Conservation (phyloP, 2,888 invertebrate genomes). For the Drosophila mimetica region DNA sequence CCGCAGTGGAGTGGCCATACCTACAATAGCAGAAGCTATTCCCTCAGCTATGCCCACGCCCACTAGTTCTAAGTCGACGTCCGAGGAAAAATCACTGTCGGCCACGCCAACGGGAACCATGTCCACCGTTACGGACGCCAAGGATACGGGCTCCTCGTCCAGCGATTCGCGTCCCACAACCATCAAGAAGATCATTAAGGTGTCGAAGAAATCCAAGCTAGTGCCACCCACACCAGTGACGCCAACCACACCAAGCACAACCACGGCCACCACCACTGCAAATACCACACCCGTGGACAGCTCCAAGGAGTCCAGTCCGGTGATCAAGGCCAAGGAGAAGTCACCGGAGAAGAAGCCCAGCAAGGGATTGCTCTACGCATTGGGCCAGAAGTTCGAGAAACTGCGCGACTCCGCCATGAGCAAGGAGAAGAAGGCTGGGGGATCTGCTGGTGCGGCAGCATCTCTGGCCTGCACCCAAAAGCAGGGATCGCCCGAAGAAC, state of each 20-base stretch:
- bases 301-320: conserved; percentile 81
- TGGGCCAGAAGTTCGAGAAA: conserved; percentile 91
- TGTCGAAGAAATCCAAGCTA: conserved; percentile 79
- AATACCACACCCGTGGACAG: conserved; percentile 67
- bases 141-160: conserved; percentile 61
- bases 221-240: conserved; percentile 75
- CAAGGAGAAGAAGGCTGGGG: conserved; percentile 79
- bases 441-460: conserved; percentile 39
- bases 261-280: conserved; percentile 61
- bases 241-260: conserved; percentile 60
- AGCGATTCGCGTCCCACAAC: conserved; percentile 65
- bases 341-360: conserved; percentile 87
- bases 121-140: conserved; percentile 39
- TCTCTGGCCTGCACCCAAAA: conserved; percentile 65
- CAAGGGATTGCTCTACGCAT: conserved; percentile 88
- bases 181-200: conserved; percentile 73
- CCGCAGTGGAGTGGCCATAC: conserved; percentile 72
- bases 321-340: conserved; percentile 79
- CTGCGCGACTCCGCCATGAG: conserved; percentile 86
- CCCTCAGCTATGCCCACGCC: conserved; percentile 7
- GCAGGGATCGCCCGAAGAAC: conserved; percentile 72
- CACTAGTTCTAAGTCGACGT: conserved; percentile 56
- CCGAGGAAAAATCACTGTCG: conserved; percentile 74
- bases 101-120: conserved; percentile 50
- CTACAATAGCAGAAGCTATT: conserved; percentile 52